phyloP scores from a whole-genome alignment of 1,140 invertebrate genomes.

The Danaus melanippus region DNA sequence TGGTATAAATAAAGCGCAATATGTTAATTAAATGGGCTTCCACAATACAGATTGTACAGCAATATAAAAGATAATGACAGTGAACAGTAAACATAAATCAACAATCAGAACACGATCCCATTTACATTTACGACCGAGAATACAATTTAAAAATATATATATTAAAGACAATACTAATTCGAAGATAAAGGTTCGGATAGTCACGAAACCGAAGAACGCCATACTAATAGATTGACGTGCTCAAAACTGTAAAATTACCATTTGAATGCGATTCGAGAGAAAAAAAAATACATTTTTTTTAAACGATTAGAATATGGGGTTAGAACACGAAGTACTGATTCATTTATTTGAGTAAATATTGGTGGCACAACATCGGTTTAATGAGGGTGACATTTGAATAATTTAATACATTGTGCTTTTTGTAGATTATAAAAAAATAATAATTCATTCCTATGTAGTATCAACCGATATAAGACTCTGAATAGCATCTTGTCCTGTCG shows the following conservation, averaged over 20 bases:
- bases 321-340: constrained; percentile 30
- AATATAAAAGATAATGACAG: constrained; percentile 2
- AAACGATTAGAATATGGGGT: constrained; percentile 32
- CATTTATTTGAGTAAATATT: no score
- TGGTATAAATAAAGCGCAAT: background rate
- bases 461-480: no score
- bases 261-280: constrained; percentile 46
- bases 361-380: no score
- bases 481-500: no score
- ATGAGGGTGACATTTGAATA: no score
- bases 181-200: constrained; percentile 41
- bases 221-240: constrained; percentile 67
- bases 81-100: constrained; percentile 18
- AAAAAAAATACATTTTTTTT: constrained; percentile 28
- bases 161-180: constrained; percentile 47
- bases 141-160: constrained; percentile 41
- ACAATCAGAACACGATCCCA: constrained; percentile 29
- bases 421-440: no score
- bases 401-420: no score
- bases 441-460: no score
- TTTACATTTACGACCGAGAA: constrained; percentile 36
- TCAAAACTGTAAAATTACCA: constrained; percentile 70
- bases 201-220: constrained; percentile 55
- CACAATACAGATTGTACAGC: constrained; percentile 1
- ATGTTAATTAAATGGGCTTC: constrained; percentile 1